Conservation (phyloP, 2,113 vertebrate genomes). For the Chauna torquata region DNA sequence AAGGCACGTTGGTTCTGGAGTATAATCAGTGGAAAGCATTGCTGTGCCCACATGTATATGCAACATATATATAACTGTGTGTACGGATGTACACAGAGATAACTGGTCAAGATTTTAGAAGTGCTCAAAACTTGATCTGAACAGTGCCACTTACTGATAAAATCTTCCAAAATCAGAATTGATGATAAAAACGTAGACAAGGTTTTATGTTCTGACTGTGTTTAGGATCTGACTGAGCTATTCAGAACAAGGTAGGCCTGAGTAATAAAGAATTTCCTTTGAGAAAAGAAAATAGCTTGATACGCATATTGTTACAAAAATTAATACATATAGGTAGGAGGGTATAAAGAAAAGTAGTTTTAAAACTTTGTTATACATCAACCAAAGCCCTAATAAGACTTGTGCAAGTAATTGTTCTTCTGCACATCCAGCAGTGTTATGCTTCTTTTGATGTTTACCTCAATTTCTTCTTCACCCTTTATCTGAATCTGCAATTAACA, state of each 20-base stretch:
- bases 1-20: background rate
- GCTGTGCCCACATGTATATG: background rate
- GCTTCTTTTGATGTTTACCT: conserved; percentile 51
- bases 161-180: background rate
- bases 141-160: background rate
- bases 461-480: conserved; percentile 55
- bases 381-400: background rate
- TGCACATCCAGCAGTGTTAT: background rate
- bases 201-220: background rate
- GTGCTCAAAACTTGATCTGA: background rate
- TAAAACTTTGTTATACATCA: background rate
- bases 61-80: fast-evolving
- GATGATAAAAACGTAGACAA: background rate
- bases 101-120: background rate
- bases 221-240: background rate
- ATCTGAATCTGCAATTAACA: conserved; percentile 70
- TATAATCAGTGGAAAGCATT: background rate
- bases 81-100: background rate
- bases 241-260: background rate
- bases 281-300: background rate
- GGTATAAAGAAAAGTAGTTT: background rate
- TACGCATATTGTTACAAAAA: background rate
- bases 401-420: conserved; percentile 45
- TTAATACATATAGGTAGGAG: background rate
- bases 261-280: background rate